Evolutionary conservation across 2,113 vertebrate genomes (phyloP), one percentile per base, ranked within the genome.

Genomic region (Rousettus leschenaultii): DNA sequence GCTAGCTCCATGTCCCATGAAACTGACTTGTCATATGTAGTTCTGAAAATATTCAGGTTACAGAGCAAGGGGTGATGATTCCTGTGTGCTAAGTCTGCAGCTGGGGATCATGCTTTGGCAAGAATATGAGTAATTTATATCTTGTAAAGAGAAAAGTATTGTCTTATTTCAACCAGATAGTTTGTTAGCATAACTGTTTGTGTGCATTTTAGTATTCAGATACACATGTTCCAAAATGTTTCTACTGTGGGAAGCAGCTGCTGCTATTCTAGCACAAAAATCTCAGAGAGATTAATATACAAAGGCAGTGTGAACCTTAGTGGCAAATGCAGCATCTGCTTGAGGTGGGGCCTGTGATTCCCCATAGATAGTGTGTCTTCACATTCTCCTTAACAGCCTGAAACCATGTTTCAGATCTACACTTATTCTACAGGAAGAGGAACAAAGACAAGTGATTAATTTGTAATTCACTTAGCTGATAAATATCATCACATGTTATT

Each of bases 141-240:
- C 89, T 92, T 83, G 71, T 80, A 95, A 75, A 95, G 90, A 95
- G 80, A 92, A 82, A 80, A 57, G 40, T 40, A 59, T 94, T 96
- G 57, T 97, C 74, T 95, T 91, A 68, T 77, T 97, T 63, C 74
- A 95, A 5, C 80, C 61, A 79, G 51, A 95, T 85, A 88, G 90
- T 95, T 94, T 89, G 96, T 94, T 96, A 96, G 94, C 55, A 38
- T 88, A 86, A 80, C 92, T 86, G 86, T 92, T 86, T 93, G 87
- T 91, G 5, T 96, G 96, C 73, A 43, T 97, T 96, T 98, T 92
- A 77, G 92, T 86, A 96, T 97, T 97, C 95, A 95, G 91, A 95
- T 97, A 96, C 97, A 98, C 95, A 97, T 97, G 97, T 96, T 97
- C 82, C 55, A 80, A 86, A 96, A 89, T 91, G 85, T 92, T 96